Evolutionary conservation across 2,888 invertebrate species (phyloP).

Genomic region (Coenonympha glycerion): DNA sequence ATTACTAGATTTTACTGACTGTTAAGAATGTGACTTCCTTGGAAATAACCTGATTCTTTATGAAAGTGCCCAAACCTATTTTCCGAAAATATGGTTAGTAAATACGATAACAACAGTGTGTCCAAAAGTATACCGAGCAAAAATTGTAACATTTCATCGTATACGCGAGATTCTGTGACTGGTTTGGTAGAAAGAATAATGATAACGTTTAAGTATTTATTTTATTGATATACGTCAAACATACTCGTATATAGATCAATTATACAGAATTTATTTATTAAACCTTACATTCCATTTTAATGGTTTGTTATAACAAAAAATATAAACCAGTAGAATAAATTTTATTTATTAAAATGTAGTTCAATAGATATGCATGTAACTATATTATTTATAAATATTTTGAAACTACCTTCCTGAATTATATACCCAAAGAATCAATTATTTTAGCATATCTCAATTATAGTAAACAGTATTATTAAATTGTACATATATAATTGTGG

Average conservation of each 20-base stretch:
- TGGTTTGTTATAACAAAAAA: background rate
- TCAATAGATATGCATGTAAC: constrained; percentile 11
- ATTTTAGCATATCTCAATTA: constrained; percentile 62
- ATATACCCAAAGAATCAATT: constrained; percentile 46
- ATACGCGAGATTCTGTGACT: constrained; percentile 40
- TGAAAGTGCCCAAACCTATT: too few relatives aligned
- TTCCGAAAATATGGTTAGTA: too few relatives aligned
- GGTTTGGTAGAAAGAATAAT: constrained; percentile 49
- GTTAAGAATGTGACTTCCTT: too few relatives aligned
- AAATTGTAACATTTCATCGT: constrained; percentile 12
- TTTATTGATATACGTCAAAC: background rate
- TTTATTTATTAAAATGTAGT: constrained; percentile 16
- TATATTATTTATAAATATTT: constrained; percentile 5
- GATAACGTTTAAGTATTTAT: constrained; percentile 8
- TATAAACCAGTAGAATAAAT: constrained; percentile 10
- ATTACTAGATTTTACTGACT: too few relatives aligned
- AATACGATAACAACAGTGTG: too few relatives aligned
- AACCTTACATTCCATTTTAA: constrained; percentile 1
- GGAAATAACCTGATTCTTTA: too few relatives aligned
- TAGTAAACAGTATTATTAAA: constrained; percentile 50
- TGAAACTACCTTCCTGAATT: constrained; percentile 17
- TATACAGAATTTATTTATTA: constrained; percentile 5
- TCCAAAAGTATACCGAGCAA: too few relatives aligned
- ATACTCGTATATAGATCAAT: constrained; percentile 8
- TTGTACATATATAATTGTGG: constrained; percentile 37